Conservation (phyloP, 1,140 invertebrate species). For the Theocolax elegans region DNA sequence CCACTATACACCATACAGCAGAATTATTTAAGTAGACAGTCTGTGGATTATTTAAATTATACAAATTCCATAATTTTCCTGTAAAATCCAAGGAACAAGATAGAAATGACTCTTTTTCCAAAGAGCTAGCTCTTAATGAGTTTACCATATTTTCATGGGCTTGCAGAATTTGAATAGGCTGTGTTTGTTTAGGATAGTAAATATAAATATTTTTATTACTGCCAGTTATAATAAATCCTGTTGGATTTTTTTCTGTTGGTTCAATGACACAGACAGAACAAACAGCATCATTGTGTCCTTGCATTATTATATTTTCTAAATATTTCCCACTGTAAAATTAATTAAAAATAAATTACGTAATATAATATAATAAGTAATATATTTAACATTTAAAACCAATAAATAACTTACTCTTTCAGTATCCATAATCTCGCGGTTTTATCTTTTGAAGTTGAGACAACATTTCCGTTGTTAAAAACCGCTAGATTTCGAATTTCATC, state of each 20-base stretch:
- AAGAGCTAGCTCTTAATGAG: slow-evolving; percentile 70
- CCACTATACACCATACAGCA: slow-evolving; percentile 88
- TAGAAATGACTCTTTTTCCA: slow-evolving; percentile 69
- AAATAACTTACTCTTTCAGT: slow-evolving; percentile 73
- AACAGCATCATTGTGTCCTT: slow-evolving; percentile 88
- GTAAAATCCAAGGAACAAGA: slow-evolving; percentile 93
- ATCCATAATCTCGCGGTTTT: slow-evolving; percentile 85
- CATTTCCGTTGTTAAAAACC: slow-evolving; percentile 73
- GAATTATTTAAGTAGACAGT: slow-evolving; percentile 75
- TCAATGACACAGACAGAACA: slow-evolving; percentile 80
- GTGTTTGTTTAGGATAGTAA: slow-evolving; percentile 73
- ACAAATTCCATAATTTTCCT: slow-evolving; percentile 82
- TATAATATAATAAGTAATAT: neutral
- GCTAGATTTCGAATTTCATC: slow-evolving; percentile 83
- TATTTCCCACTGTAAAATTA: neutral
- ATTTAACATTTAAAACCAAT: neutral
- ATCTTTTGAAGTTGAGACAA: slow-evolving; percentile 90
- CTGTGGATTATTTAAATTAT: slow-evolving; percentile 65
- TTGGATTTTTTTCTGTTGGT: slow-evolving; percentile 74
- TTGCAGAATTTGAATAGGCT: slow-evolving; percentile 75
- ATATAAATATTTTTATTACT: slow-evolving; percentile 87
- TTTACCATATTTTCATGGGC: slow-evolving; percentile 86
- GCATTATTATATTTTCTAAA: slow-evolving; percentile 76
- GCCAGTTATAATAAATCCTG: slow-evolving; percentile 86
- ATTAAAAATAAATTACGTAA: neutral